Conservation (phyloP, 2,888 invertebrate species). For the Subacronicta megacephala region DNA sequence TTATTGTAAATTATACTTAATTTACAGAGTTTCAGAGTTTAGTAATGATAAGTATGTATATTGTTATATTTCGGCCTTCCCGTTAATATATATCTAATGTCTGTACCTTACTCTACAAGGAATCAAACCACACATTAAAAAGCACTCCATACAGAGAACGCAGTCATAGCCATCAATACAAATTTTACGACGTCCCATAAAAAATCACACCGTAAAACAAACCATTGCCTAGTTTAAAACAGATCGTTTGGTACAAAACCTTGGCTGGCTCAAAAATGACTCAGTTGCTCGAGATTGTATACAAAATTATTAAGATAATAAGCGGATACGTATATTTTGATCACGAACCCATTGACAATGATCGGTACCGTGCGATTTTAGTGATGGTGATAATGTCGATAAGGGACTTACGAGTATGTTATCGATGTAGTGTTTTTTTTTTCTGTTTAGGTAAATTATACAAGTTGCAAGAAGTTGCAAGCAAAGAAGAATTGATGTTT, state of each 20-base stretch:
- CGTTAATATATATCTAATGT: conserved; percentile 1
- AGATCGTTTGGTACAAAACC: conserved; percentile 76
- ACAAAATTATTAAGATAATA: conserved; percentile 89
- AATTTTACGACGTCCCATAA: conserved; percentile 48
- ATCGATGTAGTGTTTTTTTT: conserved; percentile 3
- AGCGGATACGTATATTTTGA: conserved; percentile 88
- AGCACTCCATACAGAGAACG: conserved; percentile 41
- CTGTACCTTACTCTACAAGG: conserved; percentile 37
- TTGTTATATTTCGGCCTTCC: too few species aligned
- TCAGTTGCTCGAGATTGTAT: conserved; percentile 82
- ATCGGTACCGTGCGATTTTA: conserved; percentile 80
- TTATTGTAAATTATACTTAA: too few species aligned
- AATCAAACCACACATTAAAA: conserved; percentile 43
- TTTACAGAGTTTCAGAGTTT: too few species aligned
- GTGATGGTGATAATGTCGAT: conserved; percentile 60
- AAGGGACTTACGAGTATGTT: not conserved
- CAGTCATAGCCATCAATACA: conserved; percentile 47
- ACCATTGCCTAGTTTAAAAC: conserved; percentile 67
- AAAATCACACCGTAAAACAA: conserved; percentile 50
- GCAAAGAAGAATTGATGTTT: too few species aligned
- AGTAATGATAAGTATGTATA: too few species aligned
- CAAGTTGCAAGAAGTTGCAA: too few species aligned
- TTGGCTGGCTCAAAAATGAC: conserved; percentile 86
- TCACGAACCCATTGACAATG: conserved; percentile 90
- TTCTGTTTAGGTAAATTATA: not conserved